These are phyloP conservation scores for Achlya flavicornis DNA, from an alignment of 2,888 invertebrate genomes.

Conservation along the genomic window DNA sequence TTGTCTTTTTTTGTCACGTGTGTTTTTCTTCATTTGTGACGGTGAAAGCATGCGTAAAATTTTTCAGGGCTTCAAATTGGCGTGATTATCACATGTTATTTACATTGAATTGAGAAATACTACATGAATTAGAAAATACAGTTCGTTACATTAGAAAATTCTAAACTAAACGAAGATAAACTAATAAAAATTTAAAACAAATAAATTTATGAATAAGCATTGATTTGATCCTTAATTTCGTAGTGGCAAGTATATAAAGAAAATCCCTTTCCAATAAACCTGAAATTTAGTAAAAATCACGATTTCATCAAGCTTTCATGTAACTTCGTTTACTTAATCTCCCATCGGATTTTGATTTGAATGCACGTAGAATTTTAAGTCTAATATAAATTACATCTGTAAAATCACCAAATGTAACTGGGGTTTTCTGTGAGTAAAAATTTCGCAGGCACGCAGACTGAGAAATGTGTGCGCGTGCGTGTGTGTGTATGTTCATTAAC, in stretches of 20 bases:
- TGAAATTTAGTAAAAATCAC: too few relatives aligned
- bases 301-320: background rate
- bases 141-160: too few relatives aligned
- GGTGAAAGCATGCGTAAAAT: conserved; percentile 26
- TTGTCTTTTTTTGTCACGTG: conserved; percentile 26
- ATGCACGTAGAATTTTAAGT: background rate
- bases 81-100: background rate
- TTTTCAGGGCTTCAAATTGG: conserved; percentile 3
- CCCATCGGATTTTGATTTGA: background rate
- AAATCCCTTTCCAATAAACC: too few relatives aligned
- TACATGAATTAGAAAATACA: too few relatives aligned
- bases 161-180: too few relatives aligned
- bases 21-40: conserved; percentile 16
- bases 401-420: conserved; percentile 4
- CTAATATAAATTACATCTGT: background rate
- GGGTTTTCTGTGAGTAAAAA: conserved; percentile 22
- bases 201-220: too few relatives aligned
- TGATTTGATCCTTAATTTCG: too few relatives aligned
- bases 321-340: background rate
- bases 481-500: conserved; percentile 78
- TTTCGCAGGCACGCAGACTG: conserved; percentile 69
- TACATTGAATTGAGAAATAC: background rate
- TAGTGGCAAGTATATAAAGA: too few relatives aligned
- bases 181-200: too few relatives aligned
- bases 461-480: conserved; percentile 70